Percentiles rank a stretch among this genome's conserved stretches.
phyloP scores from a whole-genome alignment of 2,888 invertebrate genomes.

The Phasia obesa region DNA sequence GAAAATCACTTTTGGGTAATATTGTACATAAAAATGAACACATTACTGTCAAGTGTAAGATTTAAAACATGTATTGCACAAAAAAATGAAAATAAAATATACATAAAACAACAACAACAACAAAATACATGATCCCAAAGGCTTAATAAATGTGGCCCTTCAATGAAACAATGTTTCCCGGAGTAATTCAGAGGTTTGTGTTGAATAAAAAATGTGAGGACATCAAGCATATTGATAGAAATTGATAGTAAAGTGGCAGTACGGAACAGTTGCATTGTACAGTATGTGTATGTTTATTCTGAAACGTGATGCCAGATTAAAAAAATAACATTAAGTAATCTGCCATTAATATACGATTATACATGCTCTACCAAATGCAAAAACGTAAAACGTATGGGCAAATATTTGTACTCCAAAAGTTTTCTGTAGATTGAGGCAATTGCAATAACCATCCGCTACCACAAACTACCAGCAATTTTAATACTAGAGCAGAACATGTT shows the following conservation, averaged over 20 bases:
- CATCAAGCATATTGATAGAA: slow-evolving; percentile 7
- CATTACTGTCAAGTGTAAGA: slow-evolving; percentile 67
- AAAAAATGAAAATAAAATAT: neutral
- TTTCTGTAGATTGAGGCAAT: slow-evolving; percentile 3
- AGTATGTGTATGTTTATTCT: too few relatives aligned
- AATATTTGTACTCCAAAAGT: slow-evolving; percentile 30
- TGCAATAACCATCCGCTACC: slow-evolving; percentile 55
- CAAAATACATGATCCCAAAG: slow-evolving; percentile 54
- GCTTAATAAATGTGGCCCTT: slow-evolving; percentile 50
- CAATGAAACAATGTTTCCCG: neutral
- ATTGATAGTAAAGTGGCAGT: slow-evolving; percentile 38
- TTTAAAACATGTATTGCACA: slow-evolving; percentile 55
- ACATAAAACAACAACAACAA: slow-evolving; percentile 1
- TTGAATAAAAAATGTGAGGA: slow-evolving; percentile 1
- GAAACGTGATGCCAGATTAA: slow-evolving; percentile 49
- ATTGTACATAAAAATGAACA: slow-evolving; percentile 65
- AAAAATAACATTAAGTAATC: slow-evolving; percentile 60
- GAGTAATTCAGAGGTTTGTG: neutral
- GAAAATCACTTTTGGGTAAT: slow-evolving; percentile 65
- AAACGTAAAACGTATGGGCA: neutral
- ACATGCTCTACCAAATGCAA: slow-evolving; percentile 11
- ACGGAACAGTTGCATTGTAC: slow-evolving; percentile 30
- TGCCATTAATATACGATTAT: slow-evolving; percentile 1
- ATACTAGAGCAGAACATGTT: slow-evolving; percentile 53
- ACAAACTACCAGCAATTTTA: slow-evolving; percentile 63